Conservation (phyloP, 2,113 vertebrate species). For the Egretta garzetta region DNA sequence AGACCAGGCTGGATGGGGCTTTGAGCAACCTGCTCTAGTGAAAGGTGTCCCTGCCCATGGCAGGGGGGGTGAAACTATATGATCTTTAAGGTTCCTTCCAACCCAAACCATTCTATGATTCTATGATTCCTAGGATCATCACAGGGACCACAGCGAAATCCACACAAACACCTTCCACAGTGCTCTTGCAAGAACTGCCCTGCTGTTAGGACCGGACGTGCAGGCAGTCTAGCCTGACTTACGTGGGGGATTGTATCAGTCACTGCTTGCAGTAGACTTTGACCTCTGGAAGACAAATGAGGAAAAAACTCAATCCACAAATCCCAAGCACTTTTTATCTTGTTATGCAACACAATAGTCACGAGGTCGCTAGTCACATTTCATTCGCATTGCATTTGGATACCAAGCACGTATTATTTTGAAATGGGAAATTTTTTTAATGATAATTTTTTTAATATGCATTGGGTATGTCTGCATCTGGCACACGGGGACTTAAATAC, state of each 20-base stretch:
- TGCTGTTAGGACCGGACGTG: neutral
- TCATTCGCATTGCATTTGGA: neutral
- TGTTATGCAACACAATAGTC: conserved; percentile 56
- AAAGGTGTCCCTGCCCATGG: neutral
- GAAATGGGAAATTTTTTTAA: neutral
- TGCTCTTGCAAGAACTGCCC: neutral
- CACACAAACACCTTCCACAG: neutral
- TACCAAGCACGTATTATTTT: neutral
- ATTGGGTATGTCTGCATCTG: neutral
- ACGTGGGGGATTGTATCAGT: neutral
- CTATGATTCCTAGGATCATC: neutral
- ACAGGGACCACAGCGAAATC: neutral
- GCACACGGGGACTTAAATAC: neutral
- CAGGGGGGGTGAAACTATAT: neutral
- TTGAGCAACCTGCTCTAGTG: neutral
- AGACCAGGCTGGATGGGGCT: neutral
- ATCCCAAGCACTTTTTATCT: conserved; percentile 54
- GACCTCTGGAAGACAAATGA: conserved; percentile 51
- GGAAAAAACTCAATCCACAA: conserved; percentile 38
- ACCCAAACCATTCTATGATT: neutral
- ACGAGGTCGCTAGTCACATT: conserved; percentile 1
- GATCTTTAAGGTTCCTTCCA: neutral
- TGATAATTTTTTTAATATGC: neutral
- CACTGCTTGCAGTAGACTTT: conserved; percentile 17
- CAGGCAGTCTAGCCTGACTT: neutral